phyloP scores from a whole-genome alignment of 1,140 invertebrate species.

The Drosophila eugracilis region DNA sequence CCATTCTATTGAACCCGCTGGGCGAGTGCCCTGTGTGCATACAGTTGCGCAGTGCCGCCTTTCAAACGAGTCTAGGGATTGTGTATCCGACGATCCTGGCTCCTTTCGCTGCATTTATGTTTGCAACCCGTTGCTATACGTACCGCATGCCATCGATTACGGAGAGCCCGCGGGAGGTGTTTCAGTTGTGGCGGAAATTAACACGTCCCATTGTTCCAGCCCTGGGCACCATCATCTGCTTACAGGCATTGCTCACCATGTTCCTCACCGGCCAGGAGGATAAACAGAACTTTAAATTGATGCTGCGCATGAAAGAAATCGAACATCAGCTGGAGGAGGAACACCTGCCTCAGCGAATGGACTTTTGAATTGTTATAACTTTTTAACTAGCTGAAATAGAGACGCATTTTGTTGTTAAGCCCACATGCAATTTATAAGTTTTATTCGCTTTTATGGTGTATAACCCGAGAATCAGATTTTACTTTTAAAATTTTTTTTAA shows the following conservation, averaged over 20 bases:
- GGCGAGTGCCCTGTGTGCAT: conserved; percentile 84
- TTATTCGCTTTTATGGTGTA: no score
- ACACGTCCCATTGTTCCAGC: conserved; percentile 82
- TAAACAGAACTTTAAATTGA: conserved; percentile 78
- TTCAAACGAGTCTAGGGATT: conserved; percentile 81
- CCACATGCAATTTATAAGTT: background rate
- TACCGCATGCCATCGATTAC: conserved; percentile 85
- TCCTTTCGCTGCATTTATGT: conserved; percentile 85
- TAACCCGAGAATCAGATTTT: no score
- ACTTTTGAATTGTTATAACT: conserved; percentile 43
- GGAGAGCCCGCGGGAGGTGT: conserved; percentile 82
- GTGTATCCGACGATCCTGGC: conserved; percentile 84
- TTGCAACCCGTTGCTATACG: conserved; percentile 85
- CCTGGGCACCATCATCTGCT: conserved; percentile 76
- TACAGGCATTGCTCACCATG: conserved; percentile 83
- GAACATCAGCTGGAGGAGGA: conserved; percentile 62
- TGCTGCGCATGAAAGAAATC: conserved; percentile 70
- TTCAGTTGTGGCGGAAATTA: conserved; percentile 80
- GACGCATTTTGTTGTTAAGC: background rate
- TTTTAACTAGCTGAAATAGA: conserved; percentile 31
- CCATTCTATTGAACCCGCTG: conserved; percentile 76
- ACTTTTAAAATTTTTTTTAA: no score
- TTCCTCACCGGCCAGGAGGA: conserved; percentile 84
- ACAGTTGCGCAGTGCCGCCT: conserved; percentile 80
- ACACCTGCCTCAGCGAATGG: conserved; percentile 41